These are phyloP conservation scores for Tubiluchus corallicola DNA, from an alignment of 2,888 invertebrate species.

Conservation along the genomic window DNA sequence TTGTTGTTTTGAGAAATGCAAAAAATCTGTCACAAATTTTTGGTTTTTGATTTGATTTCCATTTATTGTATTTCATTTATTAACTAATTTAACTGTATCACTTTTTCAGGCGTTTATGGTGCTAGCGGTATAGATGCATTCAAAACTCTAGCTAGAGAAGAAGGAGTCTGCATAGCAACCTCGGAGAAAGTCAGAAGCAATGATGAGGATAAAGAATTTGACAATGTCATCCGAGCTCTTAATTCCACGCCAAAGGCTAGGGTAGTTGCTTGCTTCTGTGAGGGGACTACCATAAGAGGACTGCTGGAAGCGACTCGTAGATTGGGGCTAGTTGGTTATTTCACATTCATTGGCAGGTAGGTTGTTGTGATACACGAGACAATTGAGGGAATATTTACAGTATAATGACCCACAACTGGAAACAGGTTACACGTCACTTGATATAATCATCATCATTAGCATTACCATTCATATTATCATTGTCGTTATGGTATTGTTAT, in stretches of 20 bases:
- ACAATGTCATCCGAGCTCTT: conserved; percentile 19
- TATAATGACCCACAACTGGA: too few species aligned
- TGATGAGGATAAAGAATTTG: conserved; percentile 38
- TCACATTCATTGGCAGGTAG: conserved; percentile 48
- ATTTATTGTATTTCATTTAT: too few species aligned
- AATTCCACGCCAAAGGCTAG: conserved; percentile 32
- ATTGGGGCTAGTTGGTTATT: conserved; percentile 38
- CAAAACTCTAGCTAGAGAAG: conserved; percentile 43
- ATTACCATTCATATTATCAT: too few species aligned
- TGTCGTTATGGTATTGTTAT: too few species aligned
- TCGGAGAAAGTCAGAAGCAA: conserved; percentile 43
- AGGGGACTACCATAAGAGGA: conserved; percentile 48
- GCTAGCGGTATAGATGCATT: conserved; percentile 55
- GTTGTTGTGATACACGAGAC: conserved; percentile 5
- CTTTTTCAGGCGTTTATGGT: conserved; percentile 47
- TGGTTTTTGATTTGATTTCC: too few species aligned
- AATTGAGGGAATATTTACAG: background rate
- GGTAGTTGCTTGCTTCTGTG: conserved; percentile 59
- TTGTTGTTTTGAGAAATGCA: too few species aligned
- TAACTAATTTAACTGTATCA: too few species aligned
- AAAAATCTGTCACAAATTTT: too few species aligned
- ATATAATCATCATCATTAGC: too few species aligned
- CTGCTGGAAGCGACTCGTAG: conserved; percentile 41
- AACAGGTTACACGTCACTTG: too few species aligned
- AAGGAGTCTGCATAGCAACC: conserved; percentile 49